Evolutionary conservation across 2,797 vertebrate genomes (phyloP).

Genomic region (Poecilia velifera): DNA sequence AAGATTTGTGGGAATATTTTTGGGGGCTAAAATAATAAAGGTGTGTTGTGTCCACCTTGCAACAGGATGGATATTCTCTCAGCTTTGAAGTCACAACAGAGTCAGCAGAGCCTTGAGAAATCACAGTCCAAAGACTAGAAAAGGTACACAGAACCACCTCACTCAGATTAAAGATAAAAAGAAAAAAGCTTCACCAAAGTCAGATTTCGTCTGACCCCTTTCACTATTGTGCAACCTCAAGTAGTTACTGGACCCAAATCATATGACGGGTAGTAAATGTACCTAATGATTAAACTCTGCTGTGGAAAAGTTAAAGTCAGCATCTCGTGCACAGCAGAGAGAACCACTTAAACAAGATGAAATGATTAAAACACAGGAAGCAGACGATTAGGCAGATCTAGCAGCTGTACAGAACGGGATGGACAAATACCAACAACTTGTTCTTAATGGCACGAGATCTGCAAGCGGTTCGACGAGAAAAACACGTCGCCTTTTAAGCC

Average conservation of each 20-base stretch:
- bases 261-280: conserved; percentile 14
- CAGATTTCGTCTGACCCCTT: neutral
- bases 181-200: neutral
- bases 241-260: conserved; percentile 11
- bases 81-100: neutral
- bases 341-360: fast-evolving
- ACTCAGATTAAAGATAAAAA: neutral
- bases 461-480: neutral
- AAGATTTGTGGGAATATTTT: neutral
- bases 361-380: neutral
- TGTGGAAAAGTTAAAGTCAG: neutral
- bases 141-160: neutral
- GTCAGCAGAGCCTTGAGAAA: neutral
- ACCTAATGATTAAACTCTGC: conserved; percentile 48
- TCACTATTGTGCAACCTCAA: neutral
- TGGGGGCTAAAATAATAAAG: neutral
- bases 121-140: neutral
- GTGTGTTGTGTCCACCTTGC: neutral
- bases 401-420: neutral
- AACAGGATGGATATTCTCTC: neutral
- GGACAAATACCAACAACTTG: neutral
- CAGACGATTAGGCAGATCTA: neutral
- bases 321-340: neutral
- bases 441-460: neutral
- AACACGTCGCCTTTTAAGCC: neutral